Percentiles rank a stretch among this genome's conserved stretches.
Conservation (phyloP, 2,888 invertebrate species). For the Nysson spinosus region DNA sequence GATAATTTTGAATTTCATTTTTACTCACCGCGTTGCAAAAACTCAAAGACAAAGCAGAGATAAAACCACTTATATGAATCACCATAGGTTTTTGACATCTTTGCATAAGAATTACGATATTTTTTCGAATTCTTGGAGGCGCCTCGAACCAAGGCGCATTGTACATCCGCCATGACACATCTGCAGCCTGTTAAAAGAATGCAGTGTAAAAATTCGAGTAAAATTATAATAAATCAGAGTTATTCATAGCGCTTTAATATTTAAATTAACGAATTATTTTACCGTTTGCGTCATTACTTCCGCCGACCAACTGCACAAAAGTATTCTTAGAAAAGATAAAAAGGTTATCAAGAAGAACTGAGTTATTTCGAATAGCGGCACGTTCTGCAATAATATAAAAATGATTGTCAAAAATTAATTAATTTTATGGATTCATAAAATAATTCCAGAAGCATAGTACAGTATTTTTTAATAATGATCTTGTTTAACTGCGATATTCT, state of each 20-base stretch:
- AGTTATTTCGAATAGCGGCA: constrained; percentile 9
- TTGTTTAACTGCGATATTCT: no score
- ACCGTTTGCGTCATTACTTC: constrained; percentile 38
- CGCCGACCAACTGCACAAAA: constrained; percentile 37
- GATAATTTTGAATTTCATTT: no score
- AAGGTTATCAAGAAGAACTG: constrained; percentile 28
- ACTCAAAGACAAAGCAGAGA: constrained; percentile 44
- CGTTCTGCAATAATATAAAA: constrained; percentile 23
- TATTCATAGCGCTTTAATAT: background rate
- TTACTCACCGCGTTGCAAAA: constrained; percentile 50
- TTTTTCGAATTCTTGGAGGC: constrained; percentile 22
- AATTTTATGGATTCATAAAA: no score
- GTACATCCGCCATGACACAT: constrained; percentile 46
- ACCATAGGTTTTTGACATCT: constrained; percentile 51
- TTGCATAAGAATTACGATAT: constrained; percentile 42
- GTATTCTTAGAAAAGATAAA: constrained; percentile 25
- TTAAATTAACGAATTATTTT: background rate
- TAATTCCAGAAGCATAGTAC: no score
- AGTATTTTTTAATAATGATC: no score
- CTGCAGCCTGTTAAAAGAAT: constrained; percentile 11
- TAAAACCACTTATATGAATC: constrained; percentile 31
- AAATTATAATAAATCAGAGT: background rate
- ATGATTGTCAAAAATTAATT: background rate
- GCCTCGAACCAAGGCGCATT: constrained; percentile 36
- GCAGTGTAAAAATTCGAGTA: background rate